Evolutionary conservation across 2,888 invertebrate genomes (phyloP).

Genomic region (Mesorhabditis spiculigera): DNA sequence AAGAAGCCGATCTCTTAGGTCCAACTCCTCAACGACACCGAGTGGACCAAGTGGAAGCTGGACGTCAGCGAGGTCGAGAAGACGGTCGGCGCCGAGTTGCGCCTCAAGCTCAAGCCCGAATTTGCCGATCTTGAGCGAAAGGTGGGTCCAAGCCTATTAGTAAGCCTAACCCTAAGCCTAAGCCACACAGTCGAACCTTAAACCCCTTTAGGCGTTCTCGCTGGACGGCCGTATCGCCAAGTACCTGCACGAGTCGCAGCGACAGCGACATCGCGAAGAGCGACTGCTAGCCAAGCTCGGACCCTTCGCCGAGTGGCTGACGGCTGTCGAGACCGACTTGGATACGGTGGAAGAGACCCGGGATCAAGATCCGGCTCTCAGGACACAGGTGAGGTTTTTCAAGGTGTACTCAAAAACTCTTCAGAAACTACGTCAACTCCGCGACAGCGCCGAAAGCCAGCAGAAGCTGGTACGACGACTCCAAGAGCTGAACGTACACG

Average conservation of each 20-base stretch:
- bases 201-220: conserved; percentile 17
- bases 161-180: background rate
- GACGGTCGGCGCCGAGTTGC: conserved; percentile 23
- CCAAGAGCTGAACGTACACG: conserved; percentile 31
- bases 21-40: conserved; percentile 19
- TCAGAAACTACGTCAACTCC: conserved; percentile 20
- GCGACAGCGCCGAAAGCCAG: conserved; percentile 21
- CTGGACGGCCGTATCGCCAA: conserved; percentile 36
- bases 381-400: background rate
- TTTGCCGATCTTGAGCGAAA: conserved; percentile 37
- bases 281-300: conserved; percentile 36
- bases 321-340: conserved; percentile 33
- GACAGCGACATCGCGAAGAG: conserved; percentile 31
- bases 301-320: conserved; percentile 49
- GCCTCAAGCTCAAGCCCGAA: conserved; percentile 27
- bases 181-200: background rate
- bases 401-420: conserved; percentile 14
- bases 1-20: conserved; percentile 13
- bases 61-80: conserved; percentile 32
- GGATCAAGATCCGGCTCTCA: conserved; percentile 8
- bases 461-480: conserved; percentile 35
- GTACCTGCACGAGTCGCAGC: conserved; percentile 30
- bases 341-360: conserved; percentile 6
- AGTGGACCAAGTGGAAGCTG: conserved; percentile 35
- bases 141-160: conserved; percentile 7